Evolutionary conservation across 2,113 vertebrate genomes (phyloP), one percentile per base, ranked within the genome.

Genomic region (Pristiophorus japonicus): DNA sequence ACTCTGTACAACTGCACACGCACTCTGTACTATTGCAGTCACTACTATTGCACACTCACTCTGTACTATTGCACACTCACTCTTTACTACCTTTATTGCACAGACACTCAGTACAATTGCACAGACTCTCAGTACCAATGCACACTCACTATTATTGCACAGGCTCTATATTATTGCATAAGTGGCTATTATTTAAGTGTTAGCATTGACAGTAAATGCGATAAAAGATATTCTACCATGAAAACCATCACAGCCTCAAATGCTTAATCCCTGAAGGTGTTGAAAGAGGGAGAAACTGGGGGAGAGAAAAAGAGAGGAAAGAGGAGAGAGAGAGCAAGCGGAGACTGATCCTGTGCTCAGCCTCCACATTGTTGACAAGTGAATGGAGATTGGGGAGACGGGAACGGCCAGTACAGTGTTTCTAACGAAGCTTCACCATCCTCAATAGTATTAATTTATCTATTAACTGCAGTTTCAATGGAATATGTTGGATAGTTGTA

Each of bases 281-380:
- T 12, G 16, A 92, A 24, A 27, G 34, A 38, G 34, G 1, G 3
- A 62, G 2, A n/a, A 10, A 38, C 42, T 14, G 4, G 51, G 51
- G 4, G 51, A n/a, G 7, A 38, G 5, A 10, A 94, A 85, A 65
- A 95, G 95, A 95, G 95, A n/a, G n/a, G n/a, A n/a, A n/a, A n/a
- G n/a, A n/a, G n/a, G n/a, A n/a, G 5, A 10, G 95, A 85, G 70
- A 95, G 95, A 95, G 95, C 96, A 96, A 0, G 59, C 1, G 2
- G 45, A 4, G 14, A 96, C 96, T 0, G 3, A 67, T 51, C 51
- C 51, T 51, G 51, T 51, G 51, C 51, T 51, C 51, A 51, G 34
- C 96, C 96, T 96, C 96, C 96, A 81, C 97, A 73, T 22, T 96
- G 96, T 96, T 96, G 96, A 96, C 51, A 42, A 81, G n/a, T 42